Percentiles rank a stretch among this genome's conserved stretches.
Evolutionary conservation across 2,797 vertebrate genomes (phyloP).

Genomic region (Aphelocoma californica): DNA sequence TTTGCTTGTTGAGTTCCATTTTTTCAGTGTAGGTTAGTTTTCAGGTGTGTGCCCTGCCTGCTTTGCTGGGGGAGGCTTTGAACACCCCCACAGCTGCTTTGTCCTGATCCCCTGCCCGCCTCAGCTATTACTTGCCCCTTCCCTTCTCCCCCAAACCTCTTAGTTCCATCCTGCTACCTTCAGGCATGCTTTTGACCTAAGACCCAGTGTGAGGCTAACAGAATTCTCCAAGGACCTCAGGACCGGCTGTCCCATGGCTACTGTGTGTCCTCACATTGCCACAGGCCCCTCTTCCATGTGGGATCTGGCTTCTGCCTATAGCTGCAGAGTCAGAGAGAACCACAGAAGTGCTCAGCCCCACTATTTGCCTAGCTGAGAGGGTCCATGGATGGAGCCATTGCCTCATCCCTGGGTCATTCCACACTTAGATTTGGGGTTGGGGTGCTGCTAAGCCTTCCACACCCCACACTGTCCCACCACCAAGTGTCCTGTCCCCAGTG

Average conservation of each 20-base stretch:
- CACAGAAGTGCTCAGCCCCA: background rate
- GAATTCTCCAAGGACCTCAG: background rate
- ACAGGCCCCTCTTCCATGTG: background rate
- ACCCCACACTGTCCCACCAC: background rate
- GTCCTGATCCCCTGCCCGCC: background rate
- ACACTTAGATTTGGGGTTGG: accelerated
- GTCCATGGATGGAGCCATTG: background rate
- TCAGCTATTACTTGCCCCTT: background rate
- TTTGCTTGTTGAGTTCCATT: background rate
- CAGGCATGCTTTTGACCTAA: background rate
- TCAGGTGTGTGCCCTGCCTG: background rate
- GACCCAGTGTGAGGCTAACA: background rate
- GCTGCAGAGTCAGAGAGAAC: background rate
- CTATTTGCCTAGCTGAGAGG: background rate
- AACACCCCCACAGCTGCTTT: background rate
- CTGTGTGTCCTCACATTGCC: background rate
- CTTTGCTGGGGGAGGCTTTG: background rate
- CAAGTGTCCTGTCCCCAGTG: background rate
- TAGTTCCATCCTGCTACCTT: background rate
- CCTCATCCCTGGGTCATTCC: background rate
- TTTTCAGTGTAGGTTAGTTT: background rate
- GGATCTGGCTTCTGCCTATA: background rate
- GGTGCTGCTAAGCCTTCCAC: background rate
- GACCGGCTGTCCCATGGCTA: background rate
- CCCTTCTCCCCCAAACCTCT: background rate